Conservation (phyloP, 2,888 invertebrate genomes). For the Apamea crenata region DNA sequence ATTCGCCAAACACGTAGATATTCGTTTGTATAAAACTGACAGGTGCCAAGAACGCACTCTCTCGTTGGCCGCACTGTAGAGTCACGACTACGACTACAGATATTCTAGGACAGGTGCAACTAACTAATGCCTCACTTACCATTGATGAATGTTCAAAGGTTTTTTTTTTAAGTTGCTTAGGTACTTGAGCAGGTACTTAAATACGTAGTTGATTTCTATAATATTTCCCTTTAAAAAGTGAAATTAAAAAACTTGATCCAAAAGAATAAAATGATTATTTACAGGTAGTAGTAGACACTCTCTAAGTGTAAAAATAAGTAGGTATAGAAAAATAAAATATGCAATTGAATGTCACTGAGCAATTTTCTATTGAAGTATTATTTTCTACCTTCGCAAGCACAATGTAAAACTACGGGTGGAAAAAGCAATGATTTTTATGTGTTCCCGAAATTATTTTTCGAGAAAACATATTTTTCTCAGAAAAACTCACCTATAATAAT, state of each 20-base stretch:
- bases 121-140: background rate
- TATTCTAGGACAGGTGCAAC: constrained; percentile 3
- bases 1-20: background rate
- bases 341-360: background rate
- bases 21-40: background rate
- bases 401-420: background rate
- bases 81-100: background rate
- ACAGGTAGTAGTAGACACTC: background rate
- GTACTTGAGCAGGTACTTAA: background rate
- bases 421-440: background rate
- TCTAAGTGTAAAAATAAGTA: background rate
- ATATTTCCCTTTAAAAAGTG: background rate
- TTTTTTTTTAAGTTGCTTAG: background rate
- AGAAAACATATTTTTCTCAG: background rate
- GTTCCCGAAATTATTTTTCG: background rate
- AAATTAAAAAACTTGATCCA: background rate
- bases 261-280: background rate
- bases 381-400: background rate
- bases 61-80: background rate
- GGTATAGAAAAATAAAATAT: background rate
- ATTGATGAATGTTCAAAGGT: background rate
- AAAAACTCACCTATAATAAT: background rate
- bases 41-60: background rate
- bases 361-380: background rate
- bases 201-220: background rate